A percentile compares a stretch with the other conserved stretches of the same genome.
Evolutionary conservation across 2,888 invertebrate species (phyloP).

Genomic region (Hypomecis punctinalis): DNA sequence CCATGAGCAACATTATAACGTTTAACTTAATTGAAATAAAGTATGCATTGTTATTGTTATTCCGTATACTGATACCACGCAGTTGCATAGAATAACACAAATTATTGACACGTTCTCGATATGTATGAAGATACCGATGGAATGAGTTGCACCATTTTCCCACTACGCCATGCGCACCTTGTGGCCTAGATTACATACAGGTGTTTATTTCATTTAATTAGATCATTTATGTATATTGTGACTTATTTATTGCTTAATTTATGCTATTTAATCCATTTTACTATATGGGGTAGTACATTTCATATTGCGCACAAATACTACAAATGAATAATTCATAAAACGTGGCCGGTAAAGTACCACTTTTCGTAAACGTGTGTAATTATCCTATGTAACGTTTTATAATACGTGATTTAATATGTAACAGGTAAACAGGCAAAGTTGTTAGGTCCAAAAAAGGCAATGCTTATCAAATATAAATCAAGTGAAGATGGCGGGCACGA

Average conservation of each 20-base stretch:
- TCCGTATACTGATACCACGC: constrained; percentile 50
- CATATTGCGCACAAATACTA: constrained; percentile 50
- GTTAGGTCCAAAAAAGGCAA: constrained; percentile 27
- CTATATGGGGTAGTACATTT: constrained; percentile 36
- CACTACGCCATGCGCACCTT: constrained; percentile 65
- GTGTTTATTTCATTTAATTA: constrained; percentile 59
- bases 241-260: constrained; percentile 50
- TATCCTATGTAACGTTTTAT: constrained; percentile 9
- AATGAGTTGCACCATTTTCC: constrained; percentile 53
- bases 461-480: constrained; percentile 24
- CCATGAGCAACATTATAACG: constrained; percentile 1
- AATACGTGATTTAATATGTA: constrained; percentile 9
- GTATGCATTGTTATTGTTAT: constrained; percentile 34
- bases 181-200: constrained; percentile 71
- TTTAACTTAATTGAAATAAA: constrained; percentile 38
- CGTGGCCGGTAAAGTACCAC: constrained; percentile 34
- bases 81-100: constrained; percentile 55
- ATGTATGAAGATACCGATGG: constrained; percentile 47
- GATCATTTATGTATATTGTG: constrained; percentile 54
- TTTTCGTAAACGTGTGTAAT: constrained; percentile 33
- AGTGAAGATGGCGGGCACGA: constrained; percentile 23
- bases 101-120: constrained; percentile 54
- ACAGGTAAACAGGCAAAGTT: constrained; percentile 15
- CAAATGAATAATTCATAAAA: constrained; percentile 44
- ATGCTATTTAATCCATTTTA: constrained; percentile 36